Percentiles rank a stretch among this genome's conserved stretches.
These are phyloP conservation scores for Hydriomena furcata DNA, from an alignment of 2,888 invertebrate genomes.

Conservation along the genomic window DNA sequence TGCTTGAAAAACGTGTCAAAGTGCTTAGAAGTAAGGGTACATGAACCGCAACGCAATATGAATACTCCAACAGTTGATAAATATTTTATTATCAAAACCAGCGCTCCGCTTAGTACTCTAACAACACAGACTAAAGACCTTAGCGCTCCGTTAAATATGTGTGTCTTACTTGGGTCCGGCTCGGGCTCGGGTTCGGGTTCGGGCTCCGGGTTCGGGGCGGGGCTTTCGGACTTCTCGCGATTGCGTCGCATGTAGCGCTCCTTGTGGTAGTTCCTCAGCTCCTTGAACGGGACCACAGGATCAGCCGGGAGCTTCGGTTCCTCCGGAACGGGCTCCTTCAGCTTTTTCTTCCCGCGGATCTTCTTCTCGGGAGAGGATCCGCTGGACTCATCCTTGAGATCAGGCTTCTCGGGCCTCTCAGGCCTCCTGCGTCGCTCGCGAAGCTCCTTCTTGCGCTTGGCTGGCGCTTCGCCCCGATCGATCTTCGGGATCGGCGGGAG, in stretches of 20 bases:
- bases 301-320: constrained; percentile 39
- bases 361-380: constrained; percentile 54
- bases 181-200: constrained; percentile 36
- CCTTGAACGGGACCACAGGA: constrained; percentile 81
- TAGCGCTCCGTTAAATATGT: constrained; percentile 42
- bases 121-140: constrained; percentile 55
- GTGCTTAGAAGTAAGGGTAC: constrained; percentile 60
- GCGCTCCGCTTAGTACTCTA: constrained; percentile 60
- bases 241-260: constrained; percentile 87
- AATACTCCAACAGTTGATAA: constrained; percentile 75
- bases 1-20: neutral
- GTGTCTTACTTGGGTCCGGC: constrained; percentile 77
- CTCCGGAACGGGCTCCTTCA: constrained; percentile 28
- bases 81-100: constrained; percentile 73
- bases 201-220: constrained; percentile 40
- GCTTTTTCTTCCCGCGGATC: constrained; percentile 29
- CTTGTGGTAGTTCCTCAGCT: constrained; percentile 81
- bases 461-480: constrained; percentile 42
- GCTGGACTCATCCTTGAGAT: constrained; percentile 38
- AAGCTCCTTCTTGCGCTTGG: constrained; percentile 43
- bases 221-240: constrained; percentile 84
- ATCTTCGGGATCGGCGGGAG: constrained; percentile 75
- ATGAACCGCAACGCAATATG: constrained; percentile 63
- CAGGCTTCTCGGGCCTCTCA: constrained; percentile 21
- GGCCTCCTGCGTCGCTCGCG: constrained; percentile 43